Evolutionary conservation across 2,888 invertebrate species (phyloP).

Genomic region (Chymomyza procnemis): DNA sequence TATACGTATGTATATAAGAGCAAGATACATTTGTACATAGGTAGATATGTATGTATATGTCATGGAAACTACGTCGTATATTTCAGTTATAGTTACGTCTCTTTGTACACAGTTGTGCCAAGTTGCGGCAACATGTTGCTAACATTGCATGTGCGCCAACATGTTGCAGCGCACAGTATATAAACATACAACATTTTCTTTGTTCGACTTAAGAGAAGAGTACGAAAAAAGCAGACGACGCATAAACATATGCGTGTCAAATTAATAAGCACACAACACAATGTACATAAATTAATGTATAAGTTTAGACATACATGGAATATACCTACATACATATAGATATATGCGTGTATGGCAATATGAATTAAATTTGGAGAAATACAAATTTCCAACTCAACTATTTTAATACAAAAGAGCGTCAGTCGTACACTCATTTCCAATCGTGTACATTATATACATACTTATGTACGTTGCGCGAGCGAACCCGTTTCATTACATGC

Average conservation of each 20-base stretch:
- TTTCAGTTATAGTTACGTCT: slow-evolving; percentile 57
- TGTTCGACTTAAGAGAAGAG: slow-evolving; percentile 18
- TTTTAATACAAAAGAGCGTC: neutral
- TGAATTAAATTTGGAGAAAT: neutral
- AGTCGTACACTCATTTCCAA: neutral
- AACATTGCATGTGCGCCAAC: slow-evolving; percentile 18
- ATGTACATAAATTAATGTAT: neutral
- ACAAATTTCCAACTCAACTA: neutral
- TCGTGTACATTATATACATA: neutral
- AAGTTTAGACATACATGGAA: too few species aligned
- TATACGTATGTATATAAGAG: slow-evolving; percentile 25
- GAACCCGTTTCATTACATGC: too few species aligned
- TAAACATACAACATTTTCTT: slow-evolving; percentile 56
- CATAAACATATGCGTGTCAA: slow-evolving; percentile 32
- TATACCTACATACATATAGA: neutral
- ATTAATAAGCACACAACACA: slow-evolving; percentile 35
- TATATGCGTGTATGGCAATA: neutral
- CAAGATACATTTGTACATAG: slow-evolving; percentile 33
- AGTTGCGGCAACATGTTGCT: too few species aligned
- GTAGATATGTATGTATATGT: slow-evolving; percentile 10
- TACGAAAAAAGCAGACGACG: neutral
- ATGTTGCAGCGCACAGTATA: slow-evolving; percentile 42
- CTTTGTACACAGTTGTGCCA: neutral
- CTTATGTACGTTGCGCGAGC: neutral
- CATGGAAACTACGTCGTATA: slow-evolving; percentile 64